A percentile compares a stretch with the other conserved stretches of the same genome.
Evolutionary conservation across 2,888 invertebrate species (phyloP).

Genomic region (Syrphus vitripennis): DNA sequence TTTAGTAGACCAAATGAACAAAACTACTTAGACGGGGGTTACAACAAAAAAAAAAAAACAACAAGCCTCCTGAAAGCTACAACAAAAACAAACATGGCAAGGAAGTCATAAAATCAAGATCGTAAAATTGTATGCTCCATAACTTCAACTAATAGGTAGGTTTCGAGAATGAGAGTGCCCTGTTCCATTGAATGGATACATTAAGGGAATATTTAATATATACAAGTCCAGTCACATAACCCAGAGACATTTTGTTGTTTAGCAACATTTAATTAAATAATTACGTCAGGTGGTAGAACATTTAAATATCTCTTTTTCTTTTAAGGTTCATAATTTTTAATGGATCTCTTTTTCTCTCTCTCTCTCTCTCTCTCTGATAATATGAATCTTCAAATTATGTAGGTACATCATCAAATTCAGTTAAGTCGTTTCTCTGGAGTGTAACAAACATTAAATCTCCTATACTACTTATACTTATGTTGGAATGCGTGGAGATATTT

Average conservation of each 20-base stretch:
- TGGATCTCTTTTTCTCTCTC: no score
- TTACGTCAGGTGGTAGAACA: slow-evolving; percentile 14
- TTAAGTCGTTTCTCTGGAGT: background rate
- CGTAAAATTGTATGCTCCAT: background rate
- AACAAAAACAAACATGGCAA: background rate
- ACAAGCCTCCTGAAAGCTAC: background rate
- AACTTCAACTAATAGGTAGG: background rate
- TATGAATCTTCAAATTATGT: background rate
- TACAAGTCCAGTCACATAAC: background rate
- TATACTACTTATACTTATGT: background rate
- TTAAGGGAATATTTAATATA: background rate
- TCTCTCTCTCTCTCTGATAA: background rate
- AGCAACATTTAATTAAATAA: slow-evolving; percentile 18
- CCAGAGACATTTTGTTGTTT: background rate
- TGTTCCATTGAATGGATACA: slow-evolving; percentile 2
- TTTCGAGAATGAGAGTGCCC: background rate
- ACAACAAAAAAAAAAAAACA: background rate
- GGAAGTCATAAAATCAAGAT: slow-evolving; percentile 19
- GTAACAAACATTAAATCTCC: background rate
- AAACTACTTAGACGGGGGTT: slow-evolving; percentile 34
- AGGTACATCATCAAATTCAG: background rate
- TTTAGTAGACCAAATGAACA: slow-evolving; percentile 47
- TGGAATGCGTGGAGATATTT: background rate
- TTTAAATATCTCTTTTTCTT: background rate
- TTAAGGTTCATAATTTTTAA: background rate